A percentile compares a stretch with the other conserved stretches of the same genome.
Evolutionary conservation across 1,140 invertebrate genomes (phyloP).

Genomic region (Pseudachorutes palmiensis): DNA sequence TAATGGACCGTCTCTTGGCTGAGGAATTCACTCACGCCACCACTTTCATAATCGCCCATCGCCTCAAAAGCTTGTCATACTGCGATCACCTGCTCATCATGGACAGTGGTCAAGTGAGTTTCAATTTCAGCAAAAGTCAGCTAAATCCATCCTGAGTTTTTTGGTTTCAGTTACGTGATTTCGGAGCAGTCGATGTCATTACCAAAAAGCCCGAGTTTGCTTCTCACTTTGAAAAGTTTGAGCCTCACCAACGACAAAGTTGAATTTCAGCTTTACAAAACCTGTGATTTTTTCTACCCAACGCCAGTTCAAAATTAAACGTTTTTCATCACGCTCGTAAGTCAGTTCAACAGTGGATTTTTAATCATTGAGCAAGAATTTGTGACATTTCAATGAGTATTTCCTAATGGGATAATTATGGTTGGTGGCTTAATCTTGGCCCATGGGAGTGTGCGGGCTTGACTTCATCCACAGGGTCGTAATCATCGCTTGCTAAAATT

Average conservation of each 20-base stretch:
- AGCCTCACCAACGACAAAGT: conserved; percentile 18
- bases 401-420: no score
- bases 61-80: conserved; percentile 45
- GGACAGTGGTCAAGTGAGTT: conserved; percentile 36
- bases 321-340: no score
- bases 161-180: conserved; percentile 32
- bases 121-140: background rate
- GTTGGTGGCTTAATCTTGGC: no score
- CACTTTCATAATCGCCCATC: conserved; percentile 48
- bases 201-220: conserved; percentile 32
- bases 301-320: no score
- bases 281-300: no score
- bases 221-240: conserved; percentile 32
- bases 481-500: no score
- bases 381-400: no score
- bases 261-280: no score
- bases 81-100: conserved; percentile 42
- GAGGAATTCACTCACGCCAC: conserved; percentile 45
- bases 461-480: no score
- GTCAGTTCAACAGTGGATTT: no score
- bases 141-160: background rate
- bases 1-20: conserved; percentile 49
- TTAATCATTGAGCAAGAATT: no score
- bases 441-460: no score
- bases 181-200: conserved; percentile 25